Conservation (phyloP, 2,888 invertebrate genomes). For the Enchytraeus crypticus region DNA sequence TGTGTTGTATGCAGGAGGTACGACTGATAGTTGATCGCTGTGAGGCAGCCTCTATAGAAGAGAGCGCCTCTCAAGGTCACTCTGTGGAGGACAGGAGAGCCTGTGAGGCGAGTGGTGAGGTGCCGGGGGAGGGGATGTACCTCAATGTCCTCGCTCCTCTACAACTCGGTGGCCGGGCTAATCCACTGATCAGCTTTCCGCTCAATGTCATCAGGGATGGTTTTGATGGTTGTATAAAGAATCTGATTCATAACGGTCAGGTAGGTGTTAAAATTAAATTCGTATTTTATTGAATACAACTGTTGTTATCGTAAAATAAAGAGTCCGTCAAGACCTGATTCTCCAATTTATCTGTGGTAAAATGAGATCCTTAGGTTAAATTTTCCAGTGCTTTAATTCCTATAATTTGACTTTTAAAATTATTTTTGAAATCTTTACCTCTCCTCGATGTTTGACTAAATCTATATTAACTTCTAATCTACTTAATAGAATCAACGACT, state of each 20-base stretch:
- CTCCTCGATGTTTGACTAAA: no score
- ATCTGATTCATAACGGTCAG: conserved; percentile 83
- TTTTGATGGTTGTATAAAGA: conserved; percentile 91
- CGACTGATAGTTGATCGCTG: conserved; percentile 87
- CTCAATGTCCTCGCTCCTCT: conserved; percentile 87
- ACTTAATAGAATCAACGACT: no score
- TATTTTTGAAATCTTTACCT: no score
- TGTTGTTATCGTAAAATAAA: no score
- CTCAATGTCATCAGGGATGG: conserved; percentile 54
- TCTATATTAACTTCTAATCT: no score
- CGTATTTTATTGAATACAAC: no score
- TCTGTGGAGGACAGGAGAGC: conserved; percentile 79
- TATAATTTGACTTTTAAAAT: no score
- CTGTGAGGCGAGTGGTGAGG: conserved; percentile 79
- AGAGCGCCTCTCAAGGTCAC: conserved; percentile 55
- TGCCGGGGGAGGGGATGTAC: conserved; percentile 93
- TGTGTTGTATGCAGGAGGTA: no score
- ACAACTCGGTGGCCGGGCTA: conserved; percentile 71
- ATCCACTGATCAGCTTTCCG: conserved; percentile 20
- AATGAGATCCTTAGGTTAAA: no score
- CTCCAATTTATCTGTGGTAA: not conserved
- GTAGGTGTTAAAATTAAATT: conserved; percentile 31
- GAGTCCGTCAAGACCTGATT: not conserved
- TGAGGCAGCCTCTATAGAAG: conserved; percentile 76
- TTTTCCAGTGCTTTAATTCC: no score